A percentile compares a stretch with the other conserved stretches of the same genome.
Conservation (phyloP, 2,113 vertebrate genomes). For the Desmodus rotundus region DNA sequence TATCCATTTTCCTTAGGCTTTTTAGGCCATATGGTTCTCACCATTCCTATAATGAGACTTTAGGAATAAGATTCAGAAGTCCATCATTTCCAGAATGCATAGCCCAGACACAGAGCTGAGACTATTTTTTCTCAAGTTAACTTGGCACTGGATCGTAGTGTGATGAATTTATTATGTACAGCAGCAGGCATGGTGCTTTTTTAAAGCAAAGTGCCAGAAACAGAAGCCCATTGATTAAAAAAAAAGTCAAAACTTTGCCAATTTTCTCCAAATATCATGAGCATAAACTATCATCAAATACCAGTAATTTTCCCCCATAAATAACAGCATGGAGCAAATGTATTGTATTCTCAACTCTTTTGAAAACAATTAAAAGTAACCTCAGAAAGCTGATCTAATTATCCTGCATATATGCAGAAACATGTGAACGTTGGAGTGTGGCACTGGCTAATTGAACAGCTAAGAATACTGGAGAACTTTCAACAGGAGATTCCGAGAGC, state of each 20-base stretch:
- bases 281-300: slow-evolving; percentile 61
- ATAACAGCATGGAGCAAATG: slow-evolving; percentile 58
- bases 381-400: slow-evolving; percentile 38
- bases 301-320: slow-evolving; percentile 43
- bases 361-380: slow-evolving; percentile 54
- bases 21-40: slow-evolving; percentile 42
- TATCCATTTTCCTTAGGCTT: slow-evolving; percentile 42
- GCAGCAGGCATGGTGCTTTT: slow-evolving; percentile 54
- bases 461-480: background rate
- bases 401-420: slow-evolving; percentile 6
- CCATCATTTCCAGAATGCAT: slow-evolving; percentile 46
- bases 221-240: slow-evolving; percentile 40
- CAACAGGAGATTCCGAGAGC: background rate
- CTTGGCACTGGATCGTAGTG: slow-evolving; percentile 32
- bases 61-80: slow-evolving; percentile 55
- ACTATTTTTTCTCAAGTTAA: slow-evolving; percentile 45
- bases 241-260: slow-evolving; percentile 31
- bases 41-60: slow-evolving; percentile 54
- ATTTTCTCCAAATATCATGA: slow-evolving; percentile 55
- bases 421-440: background rate
- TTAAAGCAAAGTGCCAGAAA: slow-evolving; percentile 51
- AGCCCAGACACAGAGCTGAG: slow-evolving; percentile 21
- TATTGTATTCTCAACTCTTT: slow-evolving; percentile 19
- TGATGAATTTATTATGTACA: slow-evolving; percentile 67
- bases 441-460: background rate